Base-by-base conservation (phyloP, 1,140 invertebrate species). In the Pseudomyrmex concolor region DNA sequence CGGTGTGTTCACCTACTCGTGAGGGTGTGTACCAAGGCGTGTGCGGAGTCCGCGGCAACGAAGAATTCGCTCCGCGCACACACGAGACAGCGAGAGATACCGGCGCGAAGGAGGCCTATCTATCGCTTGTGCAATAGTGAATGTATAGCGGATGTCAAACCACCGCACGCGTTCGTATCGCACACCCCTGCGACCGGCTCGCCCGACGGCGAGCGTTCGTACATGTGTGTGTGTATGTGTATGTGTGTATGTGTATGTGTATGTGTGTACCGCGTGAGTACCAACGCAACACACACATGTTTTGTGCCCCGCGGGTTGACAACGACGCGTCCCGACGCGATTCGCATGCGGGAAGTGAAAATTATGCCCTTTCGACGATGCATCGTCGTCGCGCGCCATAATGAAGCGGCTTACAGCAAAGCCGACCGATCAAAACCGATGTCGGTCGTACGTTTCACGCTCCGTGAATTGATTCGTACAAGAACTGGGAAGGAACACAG, bases 131-230 rank as follows among this genome's bases (percentile, higher is more conserved):
- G 92, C 91, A 93, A 93, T 91, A 92, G 92, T 92, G 92, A 93
- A 91, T 88, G 92, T 91, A 91, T 89, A 92, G 88, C 90, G 92
- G 92, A 92, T 92, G 92, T 92, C 91, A 92, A 92, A 88, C 86
- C 86, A 84, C 72, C 73, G 84, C 34, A 87, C 84, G 59, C 84
- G 34, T 80, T 84, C 82, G 67, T 82, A 89, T 84, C 84, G 84
- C 78, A 66, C 86, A 88, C 86, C 85, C 85, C 86, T 84, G 86
- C 86, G 17, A 64, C 70, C 57, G 72, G 63, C 51, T 64, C 81
- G 51, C 45, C 34, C 51, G 34, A 34, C 34, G 0, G 5, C 34
- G 34, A 34, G 34, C 4, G 34, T 34, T 34, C 34, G 34, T 34
- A 25, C 25, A 22, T 22, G 22, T 22, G 5, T 4, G 5, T 0